Evolutionary conservation across 2,797 vertebrate genomes (phyloP).

Genomic region (Perodicticus potto): DNA sequence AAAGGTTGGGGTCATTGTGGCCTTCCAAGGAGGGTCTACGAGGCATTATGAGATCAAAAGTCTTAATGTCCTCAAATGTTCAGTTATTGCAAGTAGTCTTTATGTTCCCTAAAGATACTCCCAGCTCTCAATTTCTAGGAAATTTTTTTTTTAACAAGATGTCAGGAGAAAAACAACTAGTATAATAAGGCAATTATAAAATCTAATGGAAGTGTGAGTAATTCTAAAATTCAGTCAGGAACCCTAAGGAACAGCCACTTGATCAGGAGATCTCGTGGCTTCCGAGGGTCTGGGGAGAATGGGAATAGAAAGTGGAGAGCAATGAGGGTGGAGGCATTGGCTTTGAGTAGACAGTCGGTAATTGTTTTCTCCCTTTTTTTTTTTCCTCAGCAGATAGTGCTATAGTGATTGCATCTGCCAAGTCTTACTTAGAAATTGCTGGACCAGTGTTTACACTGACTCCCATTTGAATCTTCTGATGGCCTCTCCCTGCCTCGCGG

Average conservation of each 20-base stretch:
- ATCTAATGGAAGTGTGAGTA: not conserved
- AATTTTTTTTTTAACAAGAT: not conserved
- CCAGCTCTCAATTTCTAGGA: not conserved
- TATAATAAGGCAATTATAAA: not conserved
- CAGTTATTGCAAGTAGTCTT: not conserved
- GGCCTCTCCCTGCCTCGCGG: not conserved
- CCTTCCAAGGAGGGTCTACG: not conserved
- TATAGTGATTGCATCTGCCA: not conserved
- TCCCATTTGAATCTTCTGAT: not conserved
- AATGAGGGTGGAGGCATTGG: not conserved
- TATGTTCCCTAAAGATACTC: not conserved
- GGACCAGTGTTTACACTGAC: not conserved
- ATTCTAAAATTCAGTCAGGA: not conserved
- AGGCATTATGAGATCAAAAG: not conserved
- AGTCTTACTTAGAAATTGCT: constrained; percentile 27
- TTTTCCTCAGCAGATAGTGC: not conserved
- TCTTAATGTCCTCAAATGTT: not conserved
- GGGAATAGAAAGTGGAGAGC: not conserved
- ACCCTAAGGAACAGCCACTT: not conserved
- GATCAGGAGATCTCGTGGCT: not conserved
- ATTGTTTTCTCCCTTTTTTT: constrained; percentile 13
- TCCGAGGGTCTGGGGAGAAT: not conserved
- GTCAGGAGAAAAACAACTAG: not conserved
- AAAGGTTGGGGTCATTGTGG: not conserved
- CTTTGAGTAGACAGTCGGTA: not conserved